Percentiles rank a stretch among this genome's conserved stretches.
Conservation (phyloP, 2,113 vertebrate species). For the human region DNA sequence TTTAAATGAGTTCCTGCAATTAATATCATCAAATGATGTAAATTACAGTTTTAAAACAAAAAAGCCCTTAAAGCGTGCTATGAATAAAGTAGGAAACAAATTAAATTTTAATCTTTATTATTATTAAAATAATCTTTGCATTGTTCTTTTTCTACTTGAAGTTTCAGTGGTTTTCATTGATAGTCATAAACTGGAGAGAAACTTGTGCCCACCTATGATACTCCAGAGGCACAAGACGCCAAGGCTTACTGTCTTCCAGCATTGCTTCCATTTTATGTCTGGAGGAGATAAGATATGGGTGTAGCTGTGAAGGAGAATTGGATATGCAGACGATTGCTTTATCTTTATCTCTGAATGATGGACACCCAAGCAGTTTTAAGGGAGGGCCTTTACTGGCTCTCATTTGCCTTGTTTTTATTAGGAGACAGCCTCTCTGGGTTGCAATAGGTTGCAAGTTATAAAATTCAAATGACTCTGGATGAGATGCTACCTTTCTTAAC, state of each 20-base stretch:
- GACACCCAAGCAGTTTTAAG: not conserved
- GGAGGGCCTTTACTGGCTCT: not conserved
- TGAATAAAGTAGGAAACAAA: not conserved
- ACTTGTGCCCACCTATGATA: not conserved
- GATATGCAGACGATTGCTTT: not conserved
- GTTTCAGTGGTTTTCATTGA: not conserved
- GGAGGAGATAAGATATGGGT: not conserved
- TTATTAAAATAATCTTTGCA: not conserved
- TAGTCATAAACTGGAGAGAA: not conserved
- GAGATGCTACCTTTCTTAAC: not conserved
- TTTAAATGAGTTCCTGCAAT: not conserved
- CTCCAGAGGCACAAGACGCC: not conserved
- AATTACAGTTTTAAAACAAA: slow-evolving; percentile 21
- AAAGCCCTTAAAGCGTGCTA: not conserved
- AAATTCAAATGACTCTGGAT: not conserved
- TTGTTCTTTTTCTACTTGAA: not conserved
- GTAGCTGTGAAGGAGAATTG: not conserved
- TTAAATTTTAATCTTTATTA: slow-evolving; percentile 3
- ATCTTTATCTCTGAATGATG: not conserved
- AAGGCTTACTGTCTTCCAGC: not conserved
- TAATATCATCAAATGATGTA: not conserved
- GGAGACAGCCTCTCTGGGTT: not conserved
- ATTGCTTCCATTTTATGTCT: not conserved
- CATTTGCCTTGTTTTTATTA: not conserved
- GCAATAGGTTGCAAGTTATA: not conserved